phyloP scores from a whole-genome alignment of 2,888 invertebrate species.

The Amphipyra berbera region DNA sequence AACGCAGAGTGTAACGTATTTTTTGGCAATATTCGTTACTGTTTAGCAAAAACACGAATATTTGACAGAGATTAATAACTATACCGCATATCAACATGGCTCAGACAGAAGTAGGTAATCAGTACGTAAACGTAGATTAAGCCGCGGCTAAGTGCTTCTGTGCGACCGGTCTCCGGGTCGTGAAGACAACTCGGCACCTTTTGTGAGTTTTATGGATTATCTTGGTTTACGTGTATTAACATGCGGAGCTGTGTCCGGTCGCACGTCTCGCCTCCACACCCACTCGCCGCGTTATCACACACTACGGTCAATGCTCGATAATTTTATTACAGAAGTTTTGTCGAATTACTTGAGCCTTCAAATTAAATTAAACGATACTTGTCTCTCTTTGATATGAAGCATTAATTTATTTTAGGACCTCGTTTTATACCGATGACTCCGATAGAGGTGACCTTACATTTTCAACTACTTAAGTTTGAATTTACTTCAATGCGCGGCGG shows the following conservation, averaged over 20 bases:
- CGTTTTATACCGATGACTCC: conserved; percentile 40
- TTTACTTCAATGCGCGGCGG: conserved; percentile 30
- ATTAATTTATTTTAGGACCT: conserved; percentile 66
- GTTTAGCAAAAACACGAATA: neutral
- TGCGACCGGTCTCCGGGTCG: conserved; percentile 68
- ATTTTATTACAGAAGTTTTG: conserved; percentile 89
- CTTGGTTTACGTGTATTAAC: conserved; percentile 86
- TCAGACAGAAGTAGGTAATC: conserved; percentile 4
- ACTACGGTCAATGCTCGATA: conserved; percentile 86
- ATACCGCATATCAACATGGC: neutral
- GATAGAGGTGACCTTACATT: conserved; percentile 49
- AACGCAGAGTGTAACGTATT: no score
- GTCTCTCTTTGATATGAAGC: conserved; percentile 79
- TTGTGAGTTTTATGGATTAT: conserved; percentile 87
- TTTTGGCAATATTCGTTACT: no score
- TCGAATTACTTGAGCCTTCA: conserved; percentile 86
- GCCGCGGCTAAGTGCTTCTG: conserved; percentile 55
- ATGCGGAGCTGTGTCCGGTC: conserved; percentile 83
- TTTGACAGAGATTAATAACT: neutral
- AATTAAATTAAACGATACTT: conserved; percentile 88
- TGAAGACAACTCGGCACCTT: conserved; percentile 88
- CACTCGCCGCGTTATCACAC: conserved; percentile 77
- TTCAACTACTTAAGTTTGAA: conserved; percentile 37
- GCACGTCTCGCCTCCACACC: conserved; percentile 74
- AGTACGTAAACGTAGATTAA: conserved; percentile 53